phyloP scores from a whole-genome alignment of 2,113 vertebrate species.

The Muntiacus muntjak region DNA sequence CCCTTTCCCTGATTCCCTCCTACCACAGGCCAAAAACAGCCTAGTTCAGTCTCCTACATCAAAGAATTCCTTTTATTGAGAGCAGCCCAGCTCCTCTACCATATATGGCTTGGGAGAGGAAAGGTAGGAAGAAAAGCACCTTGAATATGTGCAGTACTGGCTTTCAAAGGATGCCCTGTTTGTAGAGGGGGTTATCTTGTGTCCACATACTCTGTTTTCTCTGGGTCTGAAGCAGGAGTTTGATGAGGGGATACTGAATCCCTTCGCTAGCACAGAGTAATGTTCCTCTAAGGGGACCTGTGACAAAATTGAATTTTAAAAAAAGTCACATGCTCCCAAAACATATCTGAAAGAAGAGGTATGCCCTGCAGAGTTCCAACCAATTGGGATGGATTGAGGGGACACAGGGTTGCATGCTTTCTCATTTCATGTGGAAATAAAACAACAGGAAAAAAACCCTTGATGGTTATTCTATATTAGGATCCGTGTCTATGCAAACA shows the following conservation, averaged over 20 bases:
- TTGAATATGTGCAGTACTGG: constrained; percentile 65
- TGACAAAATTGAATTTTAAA: constrained; percentile 4
- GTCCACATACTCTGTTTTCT: constrained; percentile 75
- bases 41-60: constrained; percentile 61
- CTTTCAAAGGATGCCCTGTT: constrained; percentile 71
- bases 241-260: constrained; percentile 50
- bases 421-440: background rate
- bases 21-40: constrained; percentile 38
- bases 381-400: background rate
- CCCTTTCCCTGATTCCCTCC: constrained; percentile 56
- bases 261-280: constrained; percentile 44
- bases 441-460: background rate
- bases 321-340: constrained; percentile 41
- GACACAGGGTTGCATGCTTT: constrained; percentile 31
- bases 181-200: constrained; percentile 79
- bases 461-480: background rate
- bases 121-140: constrained; percentile 43
- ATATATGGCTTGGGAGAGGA: constrained; percentile 46
- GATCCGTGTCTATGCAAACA: background rate
- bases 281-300: constrained; percentile 54
- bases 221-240: constrained; percentile 62
- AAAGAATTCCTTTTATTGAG: constrained; percentile 77
- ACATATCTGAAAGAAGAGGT: constrained; percentile 55
- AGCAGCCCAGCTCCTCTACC: constrained; percentile 38
- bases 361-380: constrained; percentile 43